Conservation (phyloP, 2,888 invertebrate genomes). For the Pachycephus smyrnensis region DNA sequence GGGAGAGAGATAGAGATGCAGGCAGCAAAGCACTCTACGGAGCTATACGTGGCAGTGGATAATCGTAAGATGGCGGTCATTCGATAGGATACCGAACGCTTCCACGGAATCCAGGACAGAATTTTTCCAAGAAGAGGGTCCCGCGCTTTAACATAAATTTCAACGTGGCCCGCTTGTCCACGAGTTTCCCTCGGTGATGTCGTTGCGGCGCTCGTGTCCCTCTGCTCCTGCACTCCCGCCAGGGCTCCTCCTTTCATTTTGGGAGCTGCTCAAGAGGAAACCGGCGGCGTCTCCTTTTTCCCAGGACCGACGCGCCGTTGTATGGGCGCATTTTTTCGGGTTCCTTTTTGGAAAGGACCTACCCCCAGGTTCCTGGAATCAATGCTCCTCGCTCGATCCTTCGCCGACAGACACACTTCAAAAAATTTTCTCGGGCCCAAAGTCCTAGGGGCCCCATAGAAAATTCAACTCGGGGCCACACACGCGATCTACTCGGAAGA, state of each 20-base stretch:
- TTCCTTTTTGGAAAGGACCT: slow-evolving; percentile 47
- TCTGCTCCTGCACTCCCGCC: slow-evolving; percentile 22
- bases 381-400: slow-evolving; percentile 22
- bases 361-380: slow-evolving; percentile 59
- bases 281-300: slow-evolving; percentile 33
- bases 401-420: not conserved
- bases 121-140: too few relatives aligned
- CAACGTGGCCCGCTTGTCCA: slow-evolving; percentile 24
- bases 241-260: slow-evolving; percentile 18
- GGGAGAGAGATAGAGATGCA: not conserved
- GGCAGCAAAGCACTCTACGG: slow-evolving; percentile 24
- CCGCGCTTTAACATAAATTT: slow-evolving; percentile 57
- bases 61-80: too few relatives aligned
- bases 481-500: not conserved
- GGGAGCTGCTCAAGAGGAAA: slow-evolving; percentile 5
- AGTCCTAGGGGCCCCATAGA: too few relatives aligned
- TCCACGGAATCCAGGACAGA: too few relatives aligned
- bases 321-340: slow-evolving; percentile 47
- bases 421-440: too few relatives aligned
- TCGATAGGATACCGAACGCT: too few relatives aligned
- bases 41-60: slow-evolving; percentile 30
- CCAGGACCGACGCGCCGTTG: slow-evolving; percentile 44
- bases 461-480: not conserved
- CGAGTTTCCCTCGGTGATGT: not conserved
- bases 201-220: slow-evolving; percentile 18